Evolutionary conservation across 2,113 vertebrate genomes (phyloP), one percentile per base, ranked within the genome.

Genomic region (Sarotherodon lohbergeri): DNA sequence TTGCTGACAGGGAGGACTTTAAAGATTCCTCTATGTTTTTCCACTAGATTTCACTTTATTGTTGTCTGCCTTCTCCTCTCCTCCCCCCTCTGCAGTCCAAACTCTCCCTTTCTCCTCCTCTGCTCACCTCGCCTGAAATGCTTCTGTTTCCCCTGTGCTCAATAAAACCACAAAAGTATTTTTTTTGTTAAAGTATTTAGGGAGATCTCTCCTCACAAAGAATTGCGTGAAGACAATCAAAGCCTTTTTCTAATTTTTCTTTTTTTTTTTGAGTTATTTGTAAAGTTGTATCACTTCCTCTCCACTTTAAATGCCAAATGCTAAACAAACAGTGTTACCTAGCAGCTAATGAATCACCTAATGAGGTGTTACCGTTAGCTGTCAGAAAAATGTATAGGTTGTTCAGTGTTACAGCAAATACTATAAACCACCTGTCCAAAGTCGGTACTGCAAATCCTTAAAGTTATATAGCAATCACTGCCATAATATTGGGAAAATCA

Each of bases 211-310:
- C 80, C 84, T 87, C 89, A 92, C 91, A 93, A 91, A 93, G 88
- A 93, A 91, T 94, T 94, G 94, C 95, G 92, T 91, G 79, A 90
- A 84, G 95, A 96, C 94, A 96, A 96, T 96, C 94, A 92, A 90
- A 91, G 85, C 82, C 80, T 88, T 94, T 90, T 89, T 92, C 78
- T 73, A 61, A 24, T 83, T 63, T 6, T 13, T 54, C 36, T 83
- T 85, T 86, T 84, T 22, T 82, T 85, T 90, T 86, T 83, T 88
- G 78, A 76, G 63, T 85, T 92, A 39, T 92, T 86, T 92, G 83
- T 92, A 86, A 93, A 90, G 63, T 89, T 86, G 22, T 63, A 79
- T 86, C 63, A 88, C 89, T 89, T 93, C 81, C 61, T 89, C 50
- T 93, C 39, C 82, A 79, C 68, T 29, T 90, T 79, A 93, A 90